Conservation (phyloP, 2,113 vertebrate genomes). For the Erythrocercus mccallii region DNA sequence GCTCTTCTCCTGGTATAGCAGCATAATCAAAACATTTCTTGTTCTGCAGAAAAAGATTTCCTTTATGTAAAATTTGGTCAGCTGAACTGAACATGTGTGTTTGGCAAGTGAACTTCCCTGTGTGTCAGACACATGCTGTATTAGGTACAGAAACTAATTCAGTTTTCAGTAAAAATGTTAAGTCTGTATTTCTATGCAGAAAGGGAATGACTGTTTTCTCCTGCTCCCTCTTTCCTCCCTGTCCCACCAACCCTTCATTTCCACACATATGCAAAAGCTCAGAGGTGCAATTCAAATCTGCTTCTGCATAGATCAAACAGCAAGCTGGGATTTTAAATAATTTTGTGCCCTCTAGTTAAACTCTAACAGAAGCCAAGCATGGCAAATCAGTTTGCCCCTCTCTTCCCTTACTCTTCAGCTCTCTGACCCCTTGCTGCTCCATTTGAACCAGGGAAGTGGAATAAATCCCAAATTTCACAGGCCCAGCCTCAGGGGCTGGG, state of each 20-base stretch:
- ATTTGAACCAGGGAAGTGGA: neutral
- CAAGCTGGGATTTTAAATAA: neutral
- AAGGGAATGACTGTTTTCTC: neutral
- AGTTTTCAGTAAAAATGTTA: neutral
- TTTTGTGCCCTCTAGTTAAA: neutral
- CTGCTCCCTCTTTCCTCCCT: neutral
- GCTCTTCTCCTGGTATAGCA: neutral
- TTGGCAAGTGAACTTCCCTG: neutral
- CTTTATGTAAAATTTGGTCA: neutral
- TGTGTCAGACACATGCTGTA: neutral
- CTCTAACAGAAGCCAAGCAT: neutral
- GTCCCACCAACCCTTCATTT: neutral
- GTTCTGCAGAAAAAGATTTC: neutral
- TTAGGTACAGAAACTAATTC: neutral
- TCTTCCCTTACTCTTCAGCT: neutral
- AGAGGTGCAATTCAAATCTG: neutral
- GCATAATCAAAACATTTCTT: neutral
- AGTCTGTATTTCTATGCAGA: neutral
- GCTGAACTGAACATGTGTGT: neutral
- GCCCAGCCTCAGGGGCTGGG: neutral
- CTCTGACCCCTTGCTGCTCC: neutral
- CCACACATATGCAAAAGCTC: neutral
- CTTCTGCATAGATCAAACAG: neutral
- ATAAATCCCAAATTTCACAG: neutral
- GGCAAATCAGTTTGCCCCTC: neutral